Base-by-base conservation (phyloP, 2,888 invertebrate genomes). In the Clepsis dumicolana region DNA sequence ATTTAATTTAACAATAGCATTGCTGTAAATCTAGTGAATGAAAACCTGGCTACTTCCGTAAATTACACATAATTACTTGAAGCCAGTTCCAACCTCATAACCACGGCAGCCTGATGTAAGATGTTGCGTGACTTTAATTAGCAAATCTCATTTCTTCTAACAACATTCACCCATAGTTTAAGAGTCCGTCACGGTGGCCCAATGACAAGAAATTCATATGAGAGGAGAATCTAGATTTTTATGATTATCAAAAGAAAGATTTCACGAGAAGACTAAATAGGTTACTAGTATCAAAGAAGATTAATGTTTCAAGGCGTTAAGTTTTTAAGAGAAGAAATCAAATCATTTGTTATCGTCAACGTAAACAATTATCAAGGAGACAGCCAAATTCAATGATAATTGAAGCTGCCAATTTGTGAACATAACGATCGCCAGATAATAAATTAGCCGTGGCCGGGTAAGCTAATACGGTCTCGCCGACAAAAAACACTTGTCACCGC, bases 391-490 rank as follows among this genome's bases (percentile, higher is more conserved):
- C 54, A 70, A 61, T 61, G 35, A 41, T 54, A 56, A 32, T 54
- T 38, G 18, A 25, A 62, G 48, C 56, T 44, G 35, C 48, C 18
- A 25, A 61, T 61, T 66, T 62, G 56, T 56, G 56, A 62, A 66
- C 35, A 62, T 50, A 27, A 62, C 48, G 54, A 52, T 38, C 65
- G 70, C 69, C 61, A 73, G 65, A 75, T 72, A 70, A 73, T 62
- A 63, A 48, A 67, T 65, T 59, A 64, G 66, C 56, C 67, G 52
- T 65, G 65, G 52, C 63, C 72, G 72, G 70, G 54, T 70, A 65
- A 72, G 73, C 59, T 71, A 74, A 76, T 73, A 74, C 59, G 77
- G 73, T 83, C 83, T 81, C 79, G 74, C 62, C 7, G 29, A 57
- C 69, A 62, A 73, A 72, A 73, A 73, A 61, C 75, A 79, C 71